Base-by-base conservation (phyloP, 1,140 invertebrate genomes). In the Propsilocerus akamusi region DNA sequence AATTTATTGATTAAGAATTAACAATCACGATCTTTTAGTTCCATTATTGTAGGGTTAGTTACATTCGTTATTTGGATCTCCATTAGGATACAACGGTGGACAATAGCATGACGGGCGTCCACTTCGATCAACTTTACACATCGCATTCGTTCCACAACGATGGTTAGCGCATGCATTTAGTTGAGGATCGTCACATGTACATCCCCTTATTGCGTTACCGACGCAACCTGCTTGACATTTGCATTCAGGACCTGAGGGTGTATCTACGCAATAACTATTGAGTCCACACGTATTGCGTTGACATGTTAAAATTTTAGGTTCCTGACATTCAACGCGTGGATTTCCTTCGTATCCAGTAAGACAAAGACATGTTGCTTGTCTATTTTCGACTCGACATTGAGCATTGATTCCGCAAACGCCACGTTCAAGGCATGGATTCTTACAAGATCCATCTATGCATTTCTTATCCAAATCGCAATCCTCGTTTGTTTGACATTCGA, bases 31-130 rank as follows among this genome's bases (percentile, higher is more conserved):
- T n/a, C n/a, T n/a, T n/a, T n/a, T n/a, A n/a, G n/a, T 47, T 24
- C 6, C 5, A 10, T 47, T 5, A 25, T 24, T 34, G 12, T 30
- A 4, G 12, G 23, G n/a, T 37, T n/a, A 69, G 75, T 78, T 74
- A 89, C 88, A 92, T 75, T 84, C 76, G 54, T 80, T 75, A 55
- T 80, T 77, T 10, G 88, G 84, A 73, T 94, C 83, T 34, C 89
- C 89, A 47, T 77, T 71, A 25, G 86, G 86, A 65, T 76, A 84
- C 57, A 80, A 77, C 12, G 76, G 64, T 37, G 86, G 86, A 61
- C 89, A 94, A 60, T 81, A 86, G 59, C 90, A 94, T 58, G 85
- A 75, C 0, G 84, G 73, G 53, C 77, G 70, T 48, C 73, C 72
- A 50, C 73, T 72, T 37, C 74, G 68, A 24, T 76, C 66, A 25